phyloP scores from a whole-genome alignment of 2,888 invertebrate species.

The Meiosimyza decipiens region DNA sequence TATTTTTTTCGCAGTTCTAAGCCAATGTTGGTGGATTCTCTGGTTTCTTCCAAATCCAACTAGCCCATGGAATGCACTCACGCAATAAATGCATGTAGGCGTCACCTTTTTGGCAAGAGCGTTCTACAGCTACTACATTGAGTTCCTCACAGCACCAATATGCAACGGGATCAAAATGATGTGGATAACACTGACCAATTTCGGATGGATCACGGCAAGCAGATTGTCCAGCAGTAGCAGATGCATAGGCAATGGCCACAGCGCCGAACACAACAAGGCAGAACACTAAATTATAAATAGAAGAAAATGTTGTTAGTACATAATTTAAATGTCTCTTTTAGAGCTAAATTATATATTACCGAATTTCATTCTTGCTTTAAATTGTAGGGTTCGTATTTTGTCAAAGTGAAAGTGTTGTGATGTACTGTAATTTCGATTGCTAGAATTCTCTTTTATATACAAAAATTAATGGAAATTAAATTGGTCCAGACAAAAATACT shows the following conservation, averaged over 20 bases:
- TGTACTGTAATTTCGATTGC: background rate
- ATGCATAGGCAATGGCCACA: constrained; percentile 41
- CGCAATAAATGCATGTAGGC: constrained; percentile 59
- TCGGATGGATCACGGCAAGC: constrained; percentile 58
- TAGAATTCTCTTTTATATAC: background rate
- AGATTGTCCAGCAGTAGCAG: constrained; percentile 57
- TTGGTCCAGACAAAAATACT: too few relatives aligned
- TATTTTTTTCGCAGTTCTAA: constrained; percentile 38
- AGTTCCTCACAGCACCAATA: constrained; percentile 60
- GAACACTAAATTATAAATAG: constrained; percentile 35
- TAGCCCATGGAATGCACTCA: constrained; percentile 62
- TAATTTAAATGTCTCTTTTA: background rate
- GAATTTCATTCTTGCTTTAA: background rate
- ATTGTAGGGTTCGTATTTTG: background rate
- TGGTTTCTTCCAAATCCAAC: constrained; percentile 61
- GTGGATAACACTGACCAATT: constrained; percentile 54
- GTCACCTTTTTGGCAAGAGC: constrained; percentile 54
- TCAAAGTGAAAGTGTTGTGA: background rate
- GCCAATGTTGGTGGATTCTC: constrained; percentile 59
- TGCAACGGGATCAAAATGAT: constrained; percentile 62
- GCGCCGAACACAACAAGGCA: constrained; percentile 41
- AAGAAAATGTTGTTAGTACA: background rate
- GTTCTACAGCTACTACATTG: constrained; percentile 50
- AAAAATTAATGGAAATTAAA: too few relatives aligned
- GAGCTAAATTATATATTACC: constrained; percentile 1